These are phyloP conservation scores for Alethe diademata DNA, from an alignment of 2,113 vertebrate species.

Conservation along the genomic window DNA sequence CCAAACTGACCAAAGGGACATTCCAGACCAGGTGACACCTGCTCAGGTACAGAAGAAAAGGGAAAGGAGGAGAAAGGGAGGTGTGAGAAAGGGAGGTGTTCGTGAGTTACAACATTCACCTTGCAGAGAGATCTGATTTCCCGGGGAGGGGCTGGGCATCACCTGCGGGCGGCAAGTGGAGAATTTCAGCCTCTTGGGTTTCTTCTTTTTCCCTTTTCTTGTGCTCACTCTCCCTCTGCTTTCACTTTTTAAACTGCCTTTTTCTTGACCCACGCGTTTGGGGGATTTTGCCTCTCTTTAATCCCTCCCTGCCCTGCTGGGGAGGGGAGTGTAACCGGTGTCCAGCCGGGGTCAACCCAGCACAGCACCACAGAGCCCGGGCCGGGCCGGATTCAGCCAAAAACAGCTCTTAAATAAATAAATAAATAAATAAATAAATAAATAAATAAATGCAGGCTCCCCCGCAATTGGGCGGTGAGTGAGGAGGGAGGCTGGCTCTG, in stretches of 20 bases:
- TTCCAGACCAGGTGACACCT: background rate
- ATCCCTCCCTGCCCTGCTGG: background rate
- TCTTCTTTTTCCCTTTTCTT: background rate
- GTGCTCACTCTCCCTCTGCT: background rate
- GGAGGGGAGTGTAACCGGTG: background rate
- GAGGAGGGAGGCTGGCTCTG: background rate
- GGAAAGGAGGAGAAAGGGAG: background rate
- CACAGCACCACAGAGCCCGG: rapidly evolving
- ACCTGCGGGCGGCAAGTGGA: background rate
- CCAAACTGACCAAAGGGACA: background rate
- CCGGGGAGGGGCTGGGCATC: background rate
- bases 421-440: background rate
- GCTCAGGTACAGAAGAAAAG: background rate
- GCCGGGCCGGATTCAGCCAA: background rate
- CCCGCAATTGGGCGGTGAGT: rapidly evolving
- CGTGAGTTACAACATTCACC: background rate
- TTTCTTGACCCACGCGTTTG: background rate
- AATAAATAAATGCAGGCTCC: background rate
- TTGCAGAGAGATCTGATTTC: too few relatives aligned
- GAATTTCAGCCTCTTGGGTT: background rate
- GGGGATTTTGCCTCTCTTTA: background rate
- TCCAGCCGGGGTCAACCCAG: background rate
- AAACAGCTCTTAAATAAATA: background rate
- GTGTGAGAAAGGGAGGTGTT: background rate
- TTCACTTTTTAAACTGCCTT: background rate